Conservation (phyloP, 1,140 invertebrate genomes). For the Uloborus diversus region DNA sequence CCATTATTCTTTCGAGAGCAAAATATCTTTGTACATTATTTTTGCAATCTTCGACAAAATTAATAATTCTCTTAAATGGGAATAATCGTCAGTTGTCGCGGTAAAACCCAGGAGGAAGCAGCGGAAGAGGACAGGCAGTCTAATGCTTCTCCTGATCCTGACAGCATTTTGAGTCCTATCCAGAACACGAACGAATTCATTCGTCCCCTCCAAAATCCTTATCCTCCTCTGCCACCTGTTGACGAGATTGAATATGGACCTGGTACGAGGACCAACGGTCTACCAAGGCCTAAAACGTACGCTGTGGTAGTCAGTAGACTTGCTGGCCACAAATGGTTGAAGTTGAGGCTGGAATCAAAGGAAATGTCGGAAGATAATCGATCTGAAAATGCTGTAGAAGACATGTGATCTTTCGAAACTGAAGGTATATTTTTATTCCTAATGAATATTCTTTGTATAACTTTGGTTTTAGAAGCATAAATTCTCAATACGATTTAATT, state of each 20-base stretch:
- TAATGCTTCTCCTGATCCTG: conserved; percentile 12
- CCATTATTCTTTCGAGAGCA: too few relatives aligned
- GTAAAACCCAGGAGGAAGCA: background rate
- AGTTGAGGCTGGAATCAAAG: conserved; percentile 23
- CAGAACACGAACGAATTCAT: conserved; percentile 44
- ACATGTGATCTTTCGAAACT: too few relatives aligned
- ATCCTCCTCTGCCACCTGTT: conserved; percentile 40
- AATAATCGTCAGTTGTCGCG: conserved; percentile 35
- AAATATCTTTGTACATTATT: too few relatives aligned
- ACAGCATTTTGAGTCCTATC: background rate
- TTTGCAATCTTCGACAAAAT: too few relatives aligned
- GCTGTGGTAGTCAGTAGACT: conserved; percentile 46
- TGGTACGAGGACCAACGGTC: background rate
- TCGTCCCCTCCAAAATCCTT: conserved; percentile 29
- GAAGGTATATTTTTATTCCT: too few relatives aligned
- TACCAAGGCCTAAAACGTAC: conserved; percentile 39
- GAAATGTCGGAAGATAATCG: conserved; percentile 9
- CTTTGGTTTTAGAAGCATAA: too few relatives aligned
- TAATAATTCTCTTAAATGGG: conserved; percentile 34
- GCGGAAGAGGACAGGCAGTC: background rate
- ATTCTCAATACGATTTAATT: too few relatives aligned
- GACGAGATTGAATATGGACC: conserved; percentile 46
- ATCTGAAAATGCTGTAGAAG: background rate
- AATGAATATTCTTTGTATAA: too few relatives aligned
- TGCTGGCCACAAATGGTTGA: conserved; percentile 39